phyloP scores from a whole-genome alignment of 1,140 invertebrate species.

The Archivesica marissinica region DNA sequence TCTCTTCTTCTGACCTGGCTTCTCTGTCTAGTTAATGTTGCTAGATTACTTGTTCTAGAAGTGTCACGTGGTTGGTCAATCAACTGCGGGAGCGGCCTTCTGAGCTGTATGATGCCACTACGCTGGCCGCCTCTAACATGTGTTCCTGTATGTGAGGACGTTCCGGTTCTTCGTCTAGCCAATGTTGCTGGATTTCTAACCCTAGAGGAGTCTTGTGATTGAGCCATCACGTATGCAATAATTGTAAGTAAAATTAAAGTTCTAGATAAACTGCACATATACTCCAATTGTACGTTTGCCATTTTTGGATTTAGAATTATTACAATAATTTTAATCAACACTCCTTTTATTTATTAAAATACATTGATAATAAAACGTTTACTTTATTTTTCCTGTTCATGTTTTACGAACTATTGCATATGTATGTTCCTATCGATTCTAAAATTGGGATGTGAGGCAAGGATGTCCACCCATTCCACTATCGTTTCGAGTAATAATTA shows the following conservation, averaged over 20 bases:
- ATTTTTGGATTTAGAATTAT: neutral
- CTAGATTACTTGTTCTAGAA: neutral
- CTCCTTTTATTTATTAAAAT: neutral
- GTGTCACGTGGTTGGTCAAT: neutral
- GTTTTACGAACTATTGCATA: neutral
- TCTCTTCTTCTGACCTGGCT: neutral
- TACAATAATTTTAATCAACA: neutral
- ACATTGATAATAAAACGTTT: neutral
- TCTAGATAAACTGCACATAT: neutral
- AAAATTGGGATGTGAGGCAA: too few species aligned
- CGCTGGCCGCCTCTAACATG: too few species aligned
- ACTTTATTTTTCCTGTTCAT: neutral
- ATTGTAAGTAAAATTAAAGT: neutral
- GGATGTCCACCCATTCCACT: too few species aligned
- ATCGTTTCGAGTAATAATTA: too few species aligned
- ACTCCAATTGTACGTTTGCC: neutral
- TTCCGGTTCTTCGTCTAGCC: too few species aligned
- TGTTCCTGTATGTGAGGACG: too few species aligned
- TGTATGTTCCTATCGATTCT: too few species aligned
- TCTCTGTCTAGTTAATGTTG: neutral
- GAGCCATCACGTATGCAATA: neutral
- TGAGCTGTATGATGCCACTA: too few species aligned
- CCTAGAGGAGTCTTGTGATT: neutral
- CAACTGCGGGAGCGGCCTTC: neutral
- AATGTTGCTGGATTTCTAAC: neutral